Conservation (phyloP, 2,113 vertebrate genomes). For the Tragelaphus buxtoni region DNA sequence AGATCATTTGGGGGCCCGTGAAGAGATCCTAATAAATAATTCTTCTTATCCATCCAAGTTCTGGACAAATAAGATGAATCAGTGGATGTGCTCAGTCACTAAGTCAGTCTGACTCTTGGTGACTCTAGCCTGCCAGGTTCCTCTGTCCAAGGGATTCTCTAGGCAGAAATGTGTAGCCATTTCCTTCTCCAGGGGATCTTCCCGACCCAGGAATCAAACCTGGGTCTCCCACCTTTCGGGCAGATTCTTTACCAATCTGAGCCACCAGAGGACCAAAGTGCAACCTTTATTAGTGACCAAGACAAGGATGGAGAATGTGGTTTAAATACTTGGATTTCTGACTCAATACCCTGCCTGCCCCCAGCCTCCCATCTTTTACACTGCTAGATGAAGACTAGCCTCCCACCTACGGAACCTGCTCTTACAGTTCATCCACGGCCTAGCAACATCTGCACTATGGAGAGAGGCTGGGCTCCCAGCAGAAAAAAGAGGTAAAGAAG, state of each 20-base stretch:
- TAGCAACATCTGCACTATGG: neutral
- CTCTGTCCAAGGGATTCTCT: neutral
- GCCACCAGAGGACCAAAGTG: neutral
- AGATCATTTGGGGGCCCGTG: neutral
- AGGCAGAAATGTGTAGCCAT: neutral
- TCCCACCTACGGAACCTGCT: neutral
- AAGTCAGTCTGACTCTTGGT: neutral
- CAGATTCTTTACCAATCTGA: neutral
- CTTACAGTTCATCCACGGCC: fast-evolving
- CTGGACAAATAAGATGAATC: neutral
- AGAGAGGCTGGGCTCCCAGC: neutral
- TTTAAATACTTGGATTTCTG: neutral
- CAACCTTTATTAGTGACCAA: neutral
- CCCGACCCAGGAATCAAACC: neutral
- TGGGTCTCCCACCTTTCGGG: neutral
- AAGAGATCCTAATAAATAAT: neutral
- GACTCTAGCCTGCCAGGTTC: neutral
- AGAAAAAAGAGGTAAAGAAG: neutral
- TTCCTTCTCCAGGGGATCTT: neutral
- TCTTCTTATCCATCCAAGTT: neutral
- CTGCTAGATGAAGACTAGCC: neutral
- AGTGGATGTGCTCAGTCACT: neutral
- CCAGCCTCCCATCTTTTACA: neutral
- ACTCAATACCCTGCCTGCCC: neutral
- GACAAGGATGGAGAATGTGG: neutral